Conservation (phyloP, 1,140 invertebrate species). For the Ceratitis capitata region DNA sequence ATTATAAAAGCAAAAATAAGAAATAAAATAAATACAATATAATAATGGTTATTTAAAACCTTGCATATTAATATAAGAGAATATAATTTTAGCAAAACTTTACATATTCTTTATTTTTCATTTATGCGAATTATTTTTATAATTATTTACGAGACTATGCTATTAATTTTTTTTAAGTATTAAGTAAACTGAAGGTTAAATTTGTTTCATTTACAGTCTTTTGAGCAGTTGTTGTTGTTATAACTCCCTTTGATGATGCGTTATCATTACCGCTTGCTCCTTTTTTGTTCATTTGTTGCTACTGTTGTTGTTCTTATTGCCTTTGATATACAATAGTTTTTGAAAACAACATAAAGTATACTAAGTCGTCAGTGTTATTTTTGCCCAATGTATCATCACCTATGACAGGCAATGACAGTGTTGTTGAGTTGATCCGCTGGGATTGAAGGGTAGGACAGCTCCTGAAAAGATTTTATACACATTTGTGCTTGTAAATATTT, state of each 20-base stretch:
- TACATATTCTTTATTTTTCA: too few relatives aligned
- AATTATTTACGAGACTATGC: too few relatives aligned
- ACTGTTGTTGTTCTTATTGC: background rate
- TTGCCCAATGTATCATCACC: conserved; percentile 38
- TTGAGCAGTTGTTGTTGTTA: too few relatives aligned
- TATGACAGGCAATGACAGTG: conserved; percentile 40
- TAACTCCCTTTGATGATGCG: background rate
- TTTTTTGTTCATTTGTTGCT: background rate
- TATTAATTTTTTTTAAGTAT: too few relatives aligned
- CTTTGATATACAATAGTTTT: conserved; percentile 32
- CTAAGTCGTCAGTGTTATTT: conserved; percentile 32
- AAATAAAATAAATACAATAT: too few relatives aligned
- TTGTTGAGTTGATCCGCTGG: conserved; percentile 38
- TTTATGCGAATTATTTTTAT: too few relatives aligned
- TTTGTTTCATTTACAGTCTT: too few relatives aligned
- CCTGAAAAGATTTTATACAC: conserved; percentile 35
- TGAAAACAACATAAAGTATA: conserved; percentile 34
- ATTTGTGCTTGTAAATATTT: background rate
- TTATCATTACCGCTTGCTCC: background rate
- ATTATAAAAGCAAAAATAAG: too few relatives aligned
- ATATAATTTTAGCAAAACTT: too few relatives aligned
- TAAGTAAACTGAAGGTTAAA: too few relatives aligned
- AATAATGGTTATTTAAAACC: too few relatives aligned
- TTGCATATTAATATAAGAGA: too few relatives aligned
- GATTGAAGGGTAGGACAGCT: conserved; percentile 42